These are phyloP conservation scores for Metacarcinus magister DNA, from an alignment of 2,888 invertebrate species.

Conservation along the genomic window DNA sequence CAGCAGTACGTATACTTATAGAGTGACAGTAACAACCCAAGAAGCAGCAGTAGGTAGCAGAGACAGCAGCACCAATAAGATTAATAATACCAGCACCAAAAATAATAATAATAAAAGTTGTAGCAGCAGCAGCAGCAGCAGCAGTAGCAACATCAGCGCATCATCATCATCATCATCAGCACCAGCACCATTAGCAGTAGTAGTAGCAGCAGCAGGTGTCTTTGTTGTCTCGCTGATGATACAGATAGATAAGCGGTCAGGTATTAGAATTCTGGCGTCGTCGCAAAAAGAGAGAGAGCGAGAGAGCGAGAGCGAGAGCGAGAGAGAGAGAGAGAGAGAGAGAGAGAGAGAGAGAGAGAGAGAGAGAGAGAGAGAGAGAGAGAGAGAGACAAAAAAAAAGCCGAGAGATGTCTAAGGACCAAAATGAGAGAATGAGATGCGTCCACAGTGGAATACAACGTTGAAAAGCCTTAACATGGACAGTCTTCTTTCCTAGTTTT, in stretches of 20 bases:
- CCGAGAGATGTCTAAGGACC: not conserved
- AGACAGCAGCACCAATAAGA: not conserved
- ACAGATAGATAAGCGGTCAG: not conserved
- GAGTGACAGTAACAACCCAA: not conserved
- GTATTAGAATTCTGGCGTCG: not conserved
- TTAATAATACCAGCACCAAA: not conserved
- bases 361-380: not conserved
- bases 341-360: not conserved
- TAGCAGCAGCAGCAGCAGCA: conserved; percentile 54
- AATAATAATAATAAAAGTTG: conserved; percentile 51
- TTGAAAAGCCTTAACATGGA: not conserved
- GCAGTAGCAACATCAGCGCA: not conserved
- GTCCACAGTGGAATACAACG: not conserved
- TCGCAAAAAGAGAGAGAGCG: not conserved
- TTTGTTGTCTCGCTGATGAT: conserved; percentile 9
- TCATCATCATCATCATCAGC: not conserved
- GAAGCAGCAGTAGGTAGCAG: not conserved
- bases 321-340: not conserved
- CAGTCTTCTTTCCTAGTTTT: no score
- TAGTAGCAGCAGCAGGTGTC: not conserved
- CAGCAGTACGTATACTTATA: no score
- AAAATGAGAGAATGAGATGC: not conserved
- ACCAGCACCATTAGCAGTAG: no score
- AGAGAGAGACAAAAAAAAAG: not conserved
- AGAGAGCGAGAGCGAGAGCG: not conserved